phyloP scores from a whole-genome alignment of 2,113 vertebrate species.

The Asarcornis scutulata region DNA sequence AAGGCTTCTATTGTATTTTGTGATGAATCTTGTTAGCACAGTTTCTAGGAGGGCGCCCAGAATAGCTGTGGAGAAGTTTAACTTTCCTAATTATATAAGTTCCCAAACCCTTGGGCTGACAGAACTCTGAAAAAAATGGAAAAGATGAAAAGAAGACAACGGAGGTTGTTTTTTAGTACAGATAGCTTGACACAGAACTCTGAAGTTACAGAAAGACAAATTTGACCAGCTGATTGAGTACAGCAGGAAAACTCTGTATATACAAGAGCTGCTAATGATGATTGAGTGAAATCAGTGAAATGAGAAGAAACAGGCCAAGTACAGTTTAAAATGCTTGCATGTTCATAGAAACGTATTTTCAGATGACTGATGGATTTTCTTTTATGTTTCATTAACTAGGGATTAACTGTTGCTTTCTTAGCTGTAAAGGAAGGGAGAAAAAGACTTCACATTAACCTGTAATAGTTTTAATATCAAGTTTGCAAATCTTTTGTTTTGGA shows the following conservation, averaged over 20 bases:
- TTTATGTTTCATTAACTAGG: neutral
- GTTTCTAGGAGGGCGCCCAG: neutral
- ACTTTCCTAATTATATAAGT: conserved; percentile 16
- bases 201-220: neutral
- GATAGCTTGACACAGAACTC: neutral
- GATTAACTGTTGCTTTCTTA: neutral
- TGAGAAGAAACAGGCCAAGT: neutral
- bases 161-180: neutral
- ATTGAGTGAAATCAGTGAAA: neutral
- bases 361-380: neutral
- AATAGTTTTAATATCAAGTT: neutral
- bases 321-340: neutral
- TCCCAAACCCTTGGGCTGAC: neutral
- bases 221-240: neutral
- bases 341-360: neutral
- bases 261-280: neutral
- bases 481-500: neutral
- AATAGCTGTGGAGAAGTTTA: neutral
- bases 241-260: neutral
- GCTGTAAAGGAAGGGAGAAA: neutral
- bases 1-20: conserved; percentile 39
- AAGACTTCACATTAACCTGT: neutral
- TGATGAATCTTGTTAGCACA: conserved; percentile 39
- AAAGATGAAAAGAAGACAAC: neutral
- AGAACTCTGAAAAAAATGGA: neutral